phyloP scores from a whole-genome alignment of 2,113 vertebrate genomes.

The Bujurquina vittata region DNA sequence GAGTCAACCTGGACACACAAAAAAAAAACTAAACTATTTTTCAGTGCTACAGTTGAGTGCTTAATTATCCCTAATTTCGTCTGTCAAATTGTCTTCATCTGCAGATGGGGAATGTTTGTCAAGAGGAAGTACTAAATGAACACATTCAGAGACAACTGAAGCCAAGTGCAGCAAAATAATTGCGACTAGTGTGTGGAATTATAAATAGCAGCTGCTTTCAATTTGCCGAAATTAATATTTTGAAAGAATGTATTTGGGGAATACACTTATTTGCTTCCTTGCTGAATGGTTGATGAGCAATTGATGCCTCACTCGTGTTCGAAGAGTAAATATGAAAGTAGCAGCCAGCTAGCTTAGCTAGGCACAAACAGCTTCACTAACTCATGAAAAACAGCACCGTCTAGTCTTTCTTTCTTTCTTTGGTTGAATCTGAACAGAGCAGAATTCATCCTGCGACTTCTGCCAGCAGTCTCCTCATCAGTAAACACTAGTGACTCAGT shows the following conservation, averaged over 20 bases:
- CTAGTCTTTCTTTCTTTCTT: not conserved
- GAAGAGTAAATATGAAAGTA: not conserved
- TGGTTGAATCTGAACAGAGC: not conserved
- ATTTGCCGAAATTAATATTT: conserved; percentile 12
- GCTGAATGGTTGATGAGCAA: not conserved
- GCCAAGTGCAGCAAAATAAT: not conserved
- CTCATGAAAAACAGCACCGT: not conserved
- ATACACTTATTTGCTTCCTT: conserved; percentile 2
- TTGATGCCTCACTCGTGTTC: not conserved
- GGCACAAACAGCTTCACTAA: not conserved
- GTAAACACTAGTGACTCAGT: not conserved
- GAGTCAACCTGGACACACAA: not conserved
- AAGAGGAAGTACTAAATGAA: not conserved
- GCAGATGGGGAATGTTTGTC: not conserved
- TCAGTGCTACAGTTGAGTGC: not conserved
- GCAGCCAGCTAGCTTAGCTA: not conserved
- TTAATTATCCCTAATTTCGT: not conserved
- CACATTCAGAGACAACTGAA: not conserved
- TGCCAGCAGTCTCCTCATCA: not conserved
- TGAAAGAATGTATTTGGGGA: not conserved
- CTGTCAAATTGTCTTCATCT: not conserved
- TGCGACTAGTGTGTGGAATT: not conserved
- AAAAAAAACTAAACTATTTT: not conserved
- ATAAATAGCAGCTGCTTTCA: conserved; percentile 6
- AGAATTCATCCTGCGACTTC: not conserved